Base-by-base conservation (phyloP, 2,888 invertebrate species). In the Galerucella calmariensis region DNA sequence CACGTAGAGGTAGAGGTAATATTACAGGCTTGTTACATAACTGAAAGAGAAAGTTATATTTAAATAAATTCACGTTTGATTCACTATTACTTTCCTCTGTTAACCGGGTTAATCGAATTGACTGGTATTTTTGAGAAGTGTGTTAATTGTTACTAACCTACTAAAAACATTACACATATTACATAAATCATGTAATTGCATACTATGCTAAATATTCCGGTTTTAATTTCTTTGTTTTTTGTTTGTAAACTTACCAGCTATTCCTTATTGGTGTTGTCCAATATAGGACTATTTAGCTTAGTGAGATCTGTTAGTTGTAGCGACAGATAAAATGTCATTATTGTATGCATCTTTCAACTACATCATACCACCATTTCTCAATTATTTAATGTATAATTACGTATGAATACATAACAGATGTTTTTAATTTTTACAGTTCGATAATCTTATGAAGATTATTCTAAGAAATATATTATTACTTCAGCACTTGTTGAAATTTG, bases 1-100 rank as follows among this genome's bases (percentile, higher is more conserved):
- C 65, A 66, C 16, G 16, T 27, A 41, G 66, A 16, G 20, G 35
- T 35, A 35, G 27, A 20, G 41, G 44, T 41, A 24, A 44, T 20
- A 72, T 66, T 65, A 44, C 58, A 59, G 46, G 56, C 53, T 53
- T 14, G 27, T 72, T 72, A 72, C 66, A 56, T 72, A 67, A 72
- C 59, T 44, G 20, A 67, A 72, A 72, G 72, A 66, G 72, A 72
- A 72, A 72, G 72, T 48, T 66, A 24, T 24, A 66, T 67, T 72
- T 58, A 48, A 67, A 67, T 62, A 66, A 65, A 66, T 59, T 24
- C 59, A 66, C n/a, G 72, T 66, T 72, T 61, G 72, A 46, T 66
- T 44, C 48, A 66, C 59, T 59, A 59, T 72, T 66, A 14, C 44
- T 71, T 66, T 66, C 66, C 11, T 58, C n/a, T 16, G 59, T n/a